Conservation (phyloP, 1,140 invertebrate genomes). For the Eumeta japonica region DNA sequence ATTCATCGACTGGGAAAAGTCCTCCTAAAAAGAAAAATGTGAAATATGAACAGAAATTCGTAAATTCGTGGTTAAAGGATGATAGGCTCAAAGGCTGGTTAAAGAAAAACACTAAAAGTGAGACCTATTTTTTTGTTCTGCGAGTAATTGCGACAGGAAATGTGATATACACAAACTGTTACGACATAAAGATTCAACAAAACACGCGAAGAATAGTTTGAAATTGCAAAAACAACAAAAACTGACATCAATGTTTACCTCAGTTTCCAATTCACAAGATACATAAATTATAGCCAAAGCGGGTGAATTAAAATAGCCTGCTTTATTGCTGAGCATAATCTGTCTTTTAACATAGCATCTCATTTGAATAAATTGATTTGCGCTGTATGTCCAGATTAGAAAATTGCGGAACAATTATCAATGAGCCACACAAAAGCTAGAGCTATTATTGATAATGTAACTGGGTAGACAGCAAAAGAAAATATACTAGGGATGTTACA, state of each 20-base stretch:
- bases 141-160: slow-evolving; percentile 12
- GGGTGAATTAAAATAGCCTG: too few species aligned
- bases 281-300: too few species aligned
- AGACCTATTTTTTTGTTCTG: slow-evolving; percentile 12
- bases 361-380: too few species aligned
- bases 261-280: too few species aligned
- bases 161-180: slow-evolving; percentile 12
- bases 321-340: too few species aligned
- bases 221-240: slow-evolving; percentile 11
- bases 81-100: slow-evolving; percentile 15
- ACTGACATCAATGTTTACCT: too few species aligned
- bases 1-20: slow-evolving; percentile 9
- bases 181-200: slow-evolving; percentile 11
- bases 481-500: neutral
- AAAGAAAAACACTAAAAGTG: slow-evolving; percentile 12
- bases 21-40: slow-evolving; percentile 12
- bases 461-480: slow-evolving; percentile 5
- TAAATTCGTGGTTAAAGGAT: slow-evolving; percentile 18
- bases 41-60: slow-evolving; percentile 16
- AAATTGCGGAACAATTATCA: too few species aligned
- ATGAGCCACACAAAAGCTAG: too few species aligned
- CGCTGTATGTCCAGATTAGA: too few species aligned
- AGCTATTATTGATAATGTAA: slow-evolving; percentile 9
- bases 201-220: slow-evolving; percentile 8
- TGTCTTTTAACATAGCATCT: too few species aligned